Percentiles rank a stretch among this genome's conserved stretches.
Evolutionary conservation across 2,113 vertebrate genomes (phyloP).

Genomic region (Semnornis frantzii): DNA sequence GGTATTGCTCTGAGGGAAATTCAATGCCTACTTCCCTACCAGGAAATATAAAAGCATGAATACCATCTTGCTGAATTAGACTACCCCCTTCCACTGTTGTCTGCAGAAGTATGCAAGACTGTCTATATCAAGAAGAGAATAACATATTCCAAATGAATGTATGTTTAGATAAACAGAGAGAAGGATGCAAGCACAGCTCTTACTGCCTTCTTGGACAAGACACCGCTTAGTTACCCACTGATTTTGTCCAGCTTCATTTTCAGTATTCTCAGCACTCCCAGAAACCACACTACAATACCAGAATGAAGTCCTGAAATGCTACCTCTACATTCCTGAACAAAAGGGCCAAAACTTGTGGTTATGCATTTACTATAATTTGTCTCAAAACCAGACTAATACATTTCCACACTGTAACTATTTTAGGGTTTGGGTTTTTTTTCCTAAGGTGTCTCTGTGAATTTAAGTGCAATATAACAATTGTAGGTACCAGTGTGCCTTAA

Average conservation of each 20-base stretch:
- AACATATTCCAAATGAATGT: not conserved
- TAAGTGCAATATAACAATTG: not conserved
- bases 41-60: not conserved
- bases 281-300: not conserved
- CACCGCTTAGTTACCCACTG: not conserved
- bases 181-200: not conserved
- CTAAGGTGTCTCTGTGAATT: not conserved
- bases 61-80: not conserved
- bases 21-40: not conserved
- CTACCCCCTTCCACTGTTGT: not conserved
- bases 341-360: not conserved
- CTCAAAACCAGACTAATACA: not conserved
- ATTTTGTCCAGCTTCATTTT: not conserved
- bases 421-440: not conserved
- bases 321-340: not conserved
- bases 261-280: not conserved
- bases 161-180: not conserved
- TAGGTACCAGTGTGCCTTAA: not conserved
- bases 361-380: not conserved
- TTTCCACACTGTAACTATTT: not conserved
- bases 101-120: not conserved
- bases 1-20: conserved; percentile 14
- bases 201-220: not conserved
- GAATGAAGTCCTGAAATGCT: not conserved
- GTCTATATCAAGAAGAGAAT: not conserved